Evolutionary conservation across 2,888 invertebrate species (phyloP), one percentile per base, ranked within the genome.

Genomic region (Gibbula magus): DNA sequence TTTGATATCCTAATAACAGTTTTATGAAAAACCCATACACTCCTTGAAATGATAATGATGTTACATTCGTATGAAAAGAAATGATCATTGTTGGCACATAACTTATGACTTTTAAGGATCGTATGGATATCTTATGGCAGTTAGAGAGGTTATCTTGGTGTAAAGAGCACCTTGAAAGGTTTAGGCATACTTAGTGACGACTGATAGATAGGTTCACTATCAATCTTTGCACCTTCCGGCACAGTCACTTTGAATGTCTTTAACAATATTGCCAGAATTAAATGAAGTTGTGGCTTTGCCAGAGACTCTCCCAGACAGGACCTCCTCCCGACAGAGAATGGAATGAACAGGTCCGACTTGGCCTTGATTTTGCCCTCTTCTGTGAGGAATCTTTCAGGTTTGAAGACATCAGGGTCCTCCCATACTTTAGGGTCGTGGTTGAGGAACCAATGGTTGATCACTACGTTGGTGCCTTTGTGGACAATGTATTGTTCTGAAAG

Each of bases 261-360:
- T 32, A 88, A 78, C 0, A 61, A 18, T 29, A 79, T 79, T 35
- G 87, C 88, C 54, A 88, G 82, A 4, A 88, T 77, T 16, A 88
- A 74, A 70, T 84, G 82, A 5, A 90, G 82, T 74, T 89, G 87
- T 0, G 88, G 86, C 70, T 88, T 90, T 5, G 89, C 89, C 25
- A 90, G 80, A 0, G 81, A 74, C 80, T 90, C 89, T 25, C 90
- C 90, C 0, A 89, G 82, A 85, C 90, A 90, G 8, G 86, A 87
- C 16, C 90, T 81, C 18, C 87, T 82, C 4, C 90, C 90, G 0
- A 87, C 86, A 18, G 88, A 87, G 80, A 90, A 90, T 0, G 90
- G 90, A 25, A 89, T 82, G 86, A 87, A 90, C 67, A 83, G 86
- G 4, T 83, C 82, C 1, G 86, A 87, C 81, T 86, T 88, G 0